Conservation (phyloP, 2,888 invertebrate genomes). For the Hirtodrosophila duncani region DNA sequence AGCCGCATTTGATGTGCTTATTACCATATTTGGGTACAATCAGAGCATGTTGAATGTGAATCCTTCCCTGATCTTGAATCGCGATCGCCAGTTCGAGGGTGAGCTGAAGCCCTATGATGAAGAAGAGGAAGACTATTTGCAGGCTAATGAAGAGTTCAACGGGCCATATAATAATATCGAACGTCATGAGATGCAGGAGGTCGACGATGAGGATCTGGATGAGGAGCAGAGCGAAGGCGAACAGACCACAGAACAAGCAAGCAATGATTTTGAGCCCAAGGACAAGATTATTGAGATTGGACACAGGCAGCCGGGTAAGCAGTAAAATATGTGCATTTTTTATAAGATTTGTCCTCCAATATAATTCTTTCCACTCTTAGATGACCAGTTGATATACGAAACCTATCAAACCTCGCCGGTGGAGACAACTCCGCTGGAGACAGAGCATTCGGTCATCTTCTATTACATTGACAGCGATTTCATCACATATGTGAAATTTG, state of each 20-base stretch:
- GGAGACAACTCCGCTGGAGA: too few relatives aligned
- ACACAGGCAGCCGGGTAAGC: conserved; percentile 62
- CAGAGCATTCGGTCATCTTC: conserved; percentile 65
- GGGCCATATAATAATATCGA: conserved; percentile 3
- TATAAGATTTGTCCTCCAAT: not conserved
- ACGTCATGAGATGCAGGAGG: conserved; percentile 9
- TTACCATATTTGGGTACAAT: conserved; percentile 71
- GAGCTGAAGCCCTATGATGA: conserved; percentile 30
- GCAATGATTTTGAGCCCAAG: conserved; percentile 27
- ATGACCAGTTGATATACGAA: conserved; percentile 65
- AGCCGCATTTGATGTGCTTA: conserved; percentile 57
- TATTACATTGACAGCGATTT: conserved; percentile 71
- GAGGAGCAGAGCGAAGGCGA: conserved; percentile 8
- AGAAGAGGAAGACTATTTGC: conserved; percentile 20
- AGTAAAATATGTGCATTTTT: not conserved
- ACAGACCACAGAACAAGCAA: conserved; percentile 4
- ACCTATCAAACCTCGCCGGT: conserved; percentile 60
- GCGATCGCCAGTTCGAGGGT: conserved; percentile 61
- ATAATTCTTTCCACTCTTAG: conserved; percentile 25
- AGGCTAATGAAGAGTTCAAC: not conserved
- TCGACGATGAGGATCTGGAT: conserved; percentile 13
- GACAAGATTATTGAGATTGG: conserved; percentile 70
- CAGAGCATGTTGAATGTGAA: conserved; percentile 46
- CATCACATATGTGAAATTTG: conserved; percentile 70
- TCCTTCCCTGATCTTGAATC: conserved; percentile 56